A percentile compares a stretch with the other conserved stretches of the same genome.
Evolutionary conservation across 2,797 vertebrate species (phyloP).

Genomic region (Myoxocephalus aenaeus): DNA sequence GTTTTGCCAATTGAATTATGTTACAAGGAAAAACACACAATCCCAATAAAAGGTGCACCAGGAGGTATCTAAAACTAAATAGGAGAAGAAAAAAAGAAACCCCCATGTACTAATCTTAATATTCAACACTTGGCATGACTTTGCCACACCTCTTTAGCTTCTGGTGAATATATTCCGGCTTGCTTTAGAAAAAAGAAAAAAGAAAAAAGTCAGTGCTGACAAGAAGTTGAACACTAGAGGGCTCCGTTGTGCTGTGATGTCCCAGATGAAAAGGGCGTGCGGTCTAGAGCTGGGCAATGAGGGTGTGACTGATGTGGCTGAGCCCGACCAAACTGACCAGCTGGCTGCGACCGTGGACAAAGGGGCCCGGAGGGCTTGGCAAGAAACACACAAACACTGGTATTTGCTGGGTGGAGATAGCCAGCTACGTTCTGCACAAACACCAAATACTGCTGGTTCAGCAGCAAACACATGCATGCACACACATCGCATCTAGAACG

Average conservation of each 20-base stretch:
- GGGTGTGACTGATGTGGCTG: conserved; percentile 62
- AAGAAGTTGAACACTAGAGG: conserved; percentile 69
- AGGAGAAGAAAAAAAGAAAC: not conserved
- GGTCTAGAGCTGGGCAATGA: conserved; percentile 14
- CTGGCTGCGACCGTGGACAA: conserved; percentile 73
- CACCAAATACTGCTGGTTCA: conserved; percentile 79
- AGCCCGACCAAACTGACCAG: conserved; percentile 66
- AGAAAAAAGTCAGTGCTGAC: conserved; percentile 10
- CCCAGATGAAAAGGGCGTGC: not conserved
- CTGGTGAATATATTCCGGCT: not conserved
- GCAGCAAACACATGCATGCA: conserved; percentile 54
- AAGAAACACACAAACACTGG: conserved; percentile 75
- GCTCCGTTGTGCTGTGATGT: conserved; percentile 56
- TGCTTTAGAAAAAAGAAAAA: conserved; percentile 2
- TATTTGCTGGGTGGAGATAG: conserved; percentile 55
- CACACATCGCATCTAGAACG: conserved; percentile 20
- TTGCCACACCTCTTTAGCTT: not conserved
- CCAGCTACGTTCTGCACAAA: conserved; percentile 73
- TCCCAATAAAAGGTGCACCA: not conserved
- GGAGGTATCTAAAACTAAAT: not conserved
- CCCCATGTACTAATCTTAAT: not conserved
- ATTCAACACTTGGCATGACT: conserved; percentile 7
- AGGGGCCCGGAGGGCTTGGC: conserved; percentile 69
- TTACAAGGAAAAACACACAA: not conserved
- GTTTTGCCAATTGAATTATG: not conserved